These are phyloP conservation scores for Sycophila texana DNA, from an alignment of 2,888 invertebrate genomes.

Conservation along the genomic window DNA sequence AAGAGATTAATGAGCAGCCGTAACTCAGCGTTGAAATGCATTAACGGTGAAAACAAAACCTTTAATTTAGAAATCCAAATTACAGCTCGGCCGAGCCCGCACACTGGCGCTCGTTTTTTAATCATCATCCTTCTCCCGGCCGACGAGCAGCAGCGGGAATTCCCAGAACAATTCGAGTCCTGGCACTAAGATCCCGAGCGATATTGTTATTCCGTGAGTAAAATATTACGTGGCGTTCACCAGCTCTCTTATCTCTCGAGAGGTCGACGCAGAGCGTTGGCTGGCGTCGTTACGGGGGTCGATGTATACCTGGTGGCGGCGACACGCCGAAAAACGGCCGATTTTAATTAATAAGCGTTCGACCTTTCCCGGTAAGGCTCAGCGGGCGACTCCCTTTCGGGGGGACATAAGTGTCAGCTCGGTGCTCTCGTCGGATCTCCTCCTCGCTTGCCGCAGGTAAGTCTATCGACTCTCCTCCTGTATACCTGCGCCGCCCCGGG, in stretches of 20 bases:
- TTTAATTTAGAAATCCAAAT: constrained; percentile 56
- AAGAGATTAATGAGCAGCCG: constrained; percentile 50
- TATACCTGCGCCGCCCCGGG: constrained; percentile 13
- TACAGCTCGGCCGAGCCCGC: constrained; percentile 13
- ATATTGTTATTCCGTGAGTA: constrained; percentile 50
- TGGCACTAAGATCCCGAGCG: constrained; percentile 19
- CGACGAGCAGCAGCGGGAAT: constrained; percentile 24
- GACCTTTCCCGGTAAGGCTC: constrained; percentile 55
- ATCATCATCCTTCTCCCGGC: constrained; percentile 45
- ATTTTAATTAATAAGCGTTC: constrained; percentile 56
- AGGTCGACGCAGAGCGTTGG: background rate
- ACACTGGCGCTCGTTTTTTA: constrained; percentile 43
- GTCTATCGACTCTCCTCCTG: constrained; percentile 7
- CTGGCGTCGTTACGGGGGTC: background rate
- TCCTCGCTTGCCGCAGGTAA: constrained; percentile 36
- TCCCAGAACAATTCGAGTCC: constrained; percentile 49
- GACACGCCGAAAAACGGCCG: constrained; percentile 54
- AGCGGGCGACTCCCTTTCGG: constrained; percentile 43
- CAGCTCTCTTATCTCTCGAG: constrained; percentile 40
- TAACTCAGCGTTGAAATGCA: constrained; percentile 50
- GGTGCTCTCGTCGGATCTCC: constrained; percentile 3
- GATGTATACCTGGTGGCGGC: constrained; percentile 2
- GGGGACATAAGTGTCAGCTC: constrained; percentile 53
- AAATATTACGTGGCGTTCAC: constrained; percentile 39
- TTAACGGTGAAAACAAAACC: constrained; percentile 53